A percentile compares a stretch with the other conserved stretches of the same genome.
These are phyloP conservation scores for Momotus momota DNA, from an alignment of 2,797 vertebrate species.

Conservation along the genomic window DNA sequence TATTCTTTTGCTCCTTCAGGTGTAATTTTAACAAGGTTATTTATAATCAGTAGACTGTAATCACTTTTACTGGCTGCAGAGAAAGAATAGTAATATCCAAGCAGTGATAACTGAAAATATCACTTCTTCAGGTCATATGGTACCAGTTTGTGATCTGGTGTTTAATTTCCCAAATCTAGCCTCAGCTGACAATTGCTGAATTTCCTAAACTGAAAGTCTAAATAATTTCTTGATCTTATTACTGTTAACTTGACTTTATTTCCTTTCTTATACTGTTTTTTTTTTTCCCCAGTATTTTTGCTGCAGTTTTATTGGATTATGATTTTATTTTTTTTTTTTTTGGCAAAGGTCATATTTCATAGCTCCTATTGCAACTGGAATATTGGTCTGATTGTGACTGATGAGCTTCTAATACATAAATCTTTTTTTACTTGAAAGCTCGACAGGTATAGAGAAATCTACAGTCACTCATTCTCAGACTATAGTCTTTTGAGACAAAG, in stretches of 20 bases:
- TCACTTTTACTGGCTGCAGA: not conserved
- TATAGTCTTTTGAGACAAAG: not conserved
- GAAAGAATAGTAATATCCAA: not conserved
- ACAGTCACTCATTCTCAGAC: not conserved
- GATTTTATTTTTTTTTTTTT: not conserved
- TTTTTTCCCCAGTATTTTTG: not conserved
- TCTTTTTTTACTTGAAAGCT: not conserved
- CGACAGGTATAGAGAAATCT: not conserved
- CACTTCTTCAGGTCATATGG: not conserved
- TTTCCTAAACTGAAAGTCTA: not conserved
- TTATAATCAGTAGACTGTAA: constrained; percentile 16
- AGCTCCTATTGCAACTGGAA: not conserved
- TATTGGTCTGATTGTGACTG: not conserved
- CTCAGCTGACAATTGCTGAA: not conserved
- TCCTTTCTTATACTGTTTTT: not conserved
- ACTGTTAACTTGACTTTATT: not conserved
- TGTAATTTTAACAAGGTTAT: not conserved
- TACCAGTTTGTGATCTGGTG: not conserved
- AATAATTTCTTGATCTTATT: not conserved
- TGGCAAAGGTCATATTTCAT: not conserved
- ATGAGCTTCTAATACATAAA: not conserved
- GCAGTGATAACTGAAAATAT: not conserved
- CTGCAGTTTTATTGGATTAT: not conserved
- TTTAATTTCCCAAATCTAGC: not conserved
- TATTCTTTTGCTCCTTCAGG: not conserved